Percentiles rank a stretch among this genome's conserved stretches.
Evolutionary conservation across 1,140 invertebrate genomes (phyloP).

Genomic region (Thaumetopoea pityocampa): DNA sequence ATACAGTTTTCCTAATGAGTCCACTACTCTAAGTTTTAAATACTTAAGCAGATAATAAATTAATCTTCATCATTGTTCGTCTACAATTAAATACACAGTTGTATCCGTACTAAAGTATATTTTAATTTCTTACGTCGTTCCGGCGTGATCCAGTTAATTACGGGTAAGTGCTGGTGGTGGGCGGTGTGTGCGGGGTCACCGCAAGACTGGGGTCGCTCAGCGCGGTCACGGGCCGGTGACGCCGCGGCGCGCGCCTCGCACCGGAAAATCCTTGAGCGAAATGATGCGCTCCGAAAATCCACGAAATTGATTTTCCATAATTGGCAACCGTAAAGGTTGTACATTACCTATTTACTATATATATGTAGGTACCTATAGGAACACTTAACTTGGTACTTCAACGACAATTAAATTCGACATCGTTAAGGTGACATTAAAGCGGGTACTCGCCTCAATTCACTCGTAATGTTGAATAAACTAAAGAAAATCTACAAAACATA

Average conservation of each 20-base stretch:
- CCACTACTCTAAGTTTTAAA: too few species aligned
- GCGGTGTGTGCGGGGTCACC: slow-evolving; percentile 15
- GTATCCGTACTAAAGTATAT: too few species aligned
- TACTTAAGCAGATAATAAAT: too few species aligned
- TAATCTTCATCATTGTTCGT: too few species aligned
- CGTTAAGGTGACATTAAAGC: too few species aligned
- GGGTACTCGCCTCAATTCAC: too few species aligned
- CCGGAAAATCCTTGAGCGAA: slow-evolving; percentile 41
- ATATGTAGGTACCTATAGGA: not conserved
- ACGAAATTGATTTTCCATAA: slow-evolving; percentile 40
- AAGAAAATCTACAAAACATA: too few species aligned
- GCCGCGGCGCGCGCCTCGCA: slow-evolving; percentile 1
- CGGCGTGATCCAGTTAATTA: slow-evolving; percentile 54
- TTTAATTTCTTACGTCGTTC: slow-evolving; percentile 30
- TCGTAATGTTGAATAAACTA: too few species aligned
- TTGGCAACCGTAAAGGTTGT: slow-evolving; percentile 28
- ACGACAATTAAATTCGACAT: not conserved
- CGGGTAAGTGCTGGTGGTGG: slow-evolving; percentile 5
- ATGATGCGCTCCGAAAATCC: slow-evolving; percentile 33
- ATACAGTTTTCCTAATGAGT: too few species aligned
- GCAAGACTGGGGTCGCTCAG: slow-evolving; percentile 28
- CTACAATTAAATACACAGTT: too few species aligned
- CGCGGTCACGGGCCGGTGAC: slow-evolving; percentile 33
- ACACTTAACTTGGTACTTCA: too few species aligned
- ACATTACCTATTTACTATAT: too few species aligned